Evolutionary conservation across 2,113 vertebrate species (phyloP).

Genomic region (Puffinus mauretanicus): DNA sequence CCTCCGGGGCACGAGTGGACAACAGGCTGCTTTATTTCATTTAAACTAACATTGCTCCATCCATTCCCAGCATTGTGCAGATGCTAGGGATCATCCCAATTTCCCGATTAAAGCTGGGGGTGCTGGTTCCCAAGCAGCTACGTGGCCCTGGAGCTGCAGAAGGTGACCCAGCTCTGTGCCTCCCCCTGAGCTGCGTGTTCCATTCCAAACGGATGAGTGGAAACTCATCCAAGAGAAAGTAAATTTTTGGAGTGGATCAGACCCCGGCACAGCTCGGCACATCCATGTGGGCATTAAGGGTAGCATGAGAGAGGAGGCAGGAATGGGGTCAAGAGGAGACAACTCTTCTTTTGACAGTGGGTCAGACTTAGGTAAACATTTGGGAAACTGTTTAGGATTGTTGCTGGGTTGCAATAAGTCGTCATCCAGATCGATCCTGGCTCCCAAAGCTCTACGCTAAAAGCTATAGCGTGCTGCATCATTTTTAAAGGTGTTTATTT

Average conservation of each 20-base stretch:
- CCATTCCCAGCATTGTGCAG: slow-evolving; percentile 16
- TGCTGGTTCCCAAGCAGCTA: background rate
- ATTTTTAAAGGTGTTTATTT: background rate
- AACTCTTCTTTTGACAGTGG: background rate
- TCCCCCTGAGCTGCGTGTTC: background rate
- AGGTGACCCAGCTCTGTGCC: background rate
- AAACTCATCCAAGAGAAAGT: background rate
- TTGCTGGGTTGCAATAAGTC: background rate
- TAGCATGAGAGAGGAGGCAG: background rate
- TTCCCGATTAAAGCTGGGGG: background rate
- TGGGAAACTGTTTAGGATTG: background rate
- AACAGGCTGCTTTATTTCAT: background rate
- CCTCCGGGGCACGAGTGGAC: slow-evolving; percentile 12
- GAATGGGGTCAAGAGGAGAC: background rate
- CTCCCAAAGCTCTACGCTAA: background rate
- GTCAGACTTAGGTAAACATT: background rate
- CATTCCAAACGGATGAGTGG: background rate
- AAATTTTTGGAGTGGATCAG: background rate
- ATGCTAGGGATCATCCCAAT: background rate
- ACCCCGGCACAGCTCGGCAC: background rate
- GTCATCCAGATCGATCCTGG: background rate
- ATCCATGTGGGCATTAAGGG: background rate
- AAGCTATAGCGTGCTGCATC: background rate
- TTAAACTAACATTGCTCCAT: slow-evolving; percentile 4
- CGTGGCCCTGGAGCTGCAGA: background rate